Base-by-base conservation (phyloP, 1,140 invertebrate genomes). In the Drosophila tani region DNA sequence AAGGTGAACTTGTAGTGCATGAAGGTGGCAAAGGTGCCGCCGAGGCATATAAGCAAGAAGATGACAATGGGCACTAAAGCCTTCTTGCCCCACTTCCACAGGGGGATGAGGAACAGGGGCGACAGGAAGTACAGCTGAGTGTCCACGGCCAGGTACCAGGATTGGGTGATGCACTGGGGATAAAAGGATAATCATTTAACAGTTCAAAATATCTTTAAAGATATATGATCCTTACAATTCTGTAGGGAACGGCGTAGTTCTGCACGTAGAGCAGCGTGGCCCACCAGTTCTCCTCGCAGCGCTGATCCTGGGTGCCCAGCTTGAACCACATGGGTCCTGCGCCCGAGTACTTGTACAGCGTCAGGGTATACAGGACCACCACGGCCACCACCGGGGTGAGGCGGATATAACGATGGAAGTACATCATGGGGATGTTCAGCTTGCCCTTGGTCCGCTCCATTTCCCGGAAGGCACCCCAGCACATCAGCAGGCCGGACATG, bases 101-200 rank as follows among this genome's bases (percentile, higher is more conserved):
- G 86, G 5, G 95, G 94, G 84, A 95, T 96, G 56, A 97, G 94
- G 75, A 98, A 94, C 19, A 97, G 92, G 1, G 97, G 96, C 19
- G 96, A 96, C 2, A 97, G 91, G 69, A 97, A 94, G 92, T 97
- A 97, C 60, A 98, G 93, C 91, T 98, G 97, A 47, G 97, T 97
- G 90, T 98, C 97, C 60, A 97, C 97, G 6, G 97, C 92, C 56
- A 98, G 93, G 82, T 98, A 98, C 97, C 97, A 98, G 0, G 97
- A 96, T 94, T 97, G 97, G 55, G 96, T 96, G 95, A 98, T 96
- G 87, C 97, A 98, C 97, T 97, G 14, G 65, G 2, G 38, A 11
- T 21, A 3, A 5, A 1, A n/a, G 19, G 9, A 29, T 29, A 29
- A 29, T 29, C 27, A 29, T 29, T 29, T 29, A 29, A 29, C 6